Conservation (phyloP, 1,140 invertebrate genomes). For the Eufriesea mexicana region DNA sequence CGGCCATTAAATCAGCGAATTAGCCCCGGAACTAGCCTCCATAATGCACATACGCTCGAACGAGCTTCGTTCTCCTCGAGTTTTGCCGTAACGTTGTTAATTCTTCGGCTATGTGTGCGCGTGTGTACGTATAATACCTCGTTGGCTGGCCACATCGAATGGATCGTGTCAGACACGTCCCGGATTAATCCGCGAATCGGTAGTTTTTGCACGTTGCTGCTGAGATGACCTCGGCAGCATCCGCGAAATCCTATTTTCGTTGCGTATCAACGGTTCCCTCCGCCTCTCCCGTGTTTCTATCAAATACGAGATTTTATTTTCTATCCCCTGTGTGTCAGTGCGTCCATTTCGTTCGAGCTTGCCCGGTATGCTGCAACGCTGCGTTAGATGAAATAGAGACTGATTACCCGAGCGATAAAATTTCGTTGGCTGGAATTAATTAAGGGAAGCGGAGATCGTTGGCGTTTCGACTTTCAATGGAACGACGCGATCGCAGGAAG, state of each 20-base stretch:
- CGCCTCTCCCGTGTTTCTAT: too few species aligned
- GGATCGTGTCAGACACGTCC: slow-evolving; percentile 29
- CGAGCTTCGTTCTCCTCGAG: slow-evolving; percentile 20
- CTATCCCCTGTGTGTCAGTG: too few species aligned
- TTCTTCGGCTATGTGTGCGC: not conserved
- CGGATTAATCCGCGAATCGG: slow-evolving; percentile 49
- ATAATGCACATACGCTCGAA: slow-evolving; percentile 11
- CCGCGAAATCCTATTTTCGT: not conserved
- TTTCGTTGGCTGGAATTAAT: not conserved
- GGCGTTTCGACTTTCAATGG: not conserved
- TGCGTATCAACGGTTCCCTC: not conserved
- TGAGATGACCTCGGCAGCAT: not conserved
- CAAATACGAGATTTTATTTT: too few species aligned
- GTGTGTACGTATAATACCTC: not conserved
- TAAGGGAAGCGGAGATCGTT: not conserved
- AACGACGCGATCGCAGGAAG: not conserved
- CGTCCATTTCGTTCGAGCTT: too few species aligned
- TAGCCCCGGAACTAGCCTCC: slow-evolving; percentile 11
- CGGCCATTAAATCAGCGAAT: slow-evolving; percentile 8
- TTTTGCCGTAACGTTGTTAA: slow-evolving; percentile 40
- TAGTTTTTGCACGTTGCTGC: slow-evolving; percentile 40
- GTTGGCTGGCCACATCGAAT: not conserved
- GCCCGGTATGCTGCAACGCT: too few species aligned
- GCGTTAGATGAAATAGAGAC: too few species aligned
- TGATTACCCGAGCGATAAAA: not conserved